Evolutionary conservation across 2,888 invertebrate species (phyloP), one percentile per base, ranked within the genome.

Genomic region (Tinea pellionella): DNA sequence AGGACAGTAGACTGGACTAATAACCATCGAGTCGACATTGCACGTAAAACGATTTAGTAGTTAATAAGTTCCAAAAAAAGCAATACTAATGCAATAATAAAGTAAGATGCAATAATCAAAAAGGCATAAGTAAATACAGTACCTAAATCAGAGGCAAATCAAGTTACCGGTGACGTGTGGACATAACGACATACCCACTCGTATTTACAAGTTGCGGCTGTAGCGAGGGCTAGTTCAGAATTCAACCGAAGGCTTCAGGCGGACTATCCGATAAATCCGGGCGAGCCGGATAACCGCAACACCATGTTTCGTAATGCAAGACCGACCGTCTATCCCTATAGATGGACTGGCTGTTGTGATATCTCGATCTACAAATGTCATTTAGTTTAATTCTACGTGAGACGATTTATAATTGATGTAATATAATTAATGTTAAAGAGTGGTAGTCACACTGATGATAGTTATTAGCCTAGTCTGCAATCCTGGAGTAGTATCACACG

Each of bases 251-350:
- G 24, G 53, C 53, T 53, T 47, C 18, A 47, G 53, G n/a, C 53
- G 24, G 53, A 53, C 18, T 53, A 57, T 32, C 57, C 57, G 32
- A 57, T 57, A 57, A 57, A 32, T 32, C 32, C 30, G 57, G 32
- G 8, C 57, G n/a, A 57, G 57, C 57, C 57, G 57, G 57, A 57
- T 57, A 32, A 57, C 57, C 57, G 32, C 57, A 57, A 57, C 57
- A 57, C 57, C 57, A 32, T 57, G 57, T 57, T 15, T 32, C 57
- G 32, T 57, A 57, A 57, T 57, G 13, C 57, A 13, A 15, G 32
- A 6, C 57, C 32, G 32, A 57, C 30, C 32, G 32, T 13, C 57
- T 32, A 32, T 57, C 57, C 30, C 11, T 12, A 29, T 32, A 32
- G 32, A 57, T 12, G 32, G n/a, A 32, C 13, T 29, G 1, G 55